Percentiles rank a stretch among this genome's conserved stretches.
These are phyloP conservation scores for Larimichthys polyactis DNA, from an alignment of 2,113 vertebrate genomes.

Conservation along the genomic window DNA sequence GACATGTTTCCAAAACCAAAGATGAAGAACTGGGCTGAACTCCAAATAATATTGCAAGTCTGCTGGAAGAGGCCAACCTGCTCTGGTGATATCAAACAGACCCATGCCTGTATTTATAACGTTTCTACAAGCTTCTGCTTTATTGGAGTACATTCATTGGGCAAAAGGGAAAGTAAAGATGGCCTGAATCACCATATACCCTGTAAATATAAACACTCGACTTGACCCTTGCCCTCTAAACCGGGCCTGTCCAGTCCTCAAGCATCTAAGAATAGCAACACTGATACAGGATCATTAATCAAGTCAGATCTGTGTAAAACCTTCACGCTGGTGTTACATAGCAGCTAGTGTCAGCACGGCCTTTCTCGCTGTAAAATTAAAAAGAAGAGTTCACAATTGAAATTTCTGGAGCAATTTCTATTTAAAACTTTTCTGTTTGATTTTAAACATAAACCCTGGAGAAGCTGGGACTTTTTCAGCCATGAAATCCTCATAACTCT, in stretches of 20 bases:
- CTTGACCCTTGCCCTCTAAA: slow-evolving; percentile 40
- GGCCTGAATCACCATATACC: slow-evolving; percentile 14
- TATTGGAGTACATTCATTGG: slow-evolving; percentile 27
- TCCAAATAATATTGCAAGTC: slow-evolving; percentile 63
- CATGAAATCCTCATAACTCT: slow-evolving; percentile 3
- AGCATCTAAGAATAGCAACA: slow-evolving; percentile 56
- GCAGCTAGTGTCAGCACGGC: not conserved
- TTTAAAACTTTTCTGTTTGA: not conserved
- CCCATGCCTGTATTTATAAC: slow-evolving; percentile 47
- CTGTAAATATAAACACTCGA: slow-evolving; percentile 29
- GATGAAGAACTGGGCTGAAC: slow-evolving; percentile 68
- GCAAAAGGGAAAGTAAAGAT: slow-evolving; percentile 17
- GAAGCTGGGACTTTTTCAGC: slow-evolving; percentile 21
- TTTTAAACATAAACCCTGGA: slow-evolving; percentile 7
- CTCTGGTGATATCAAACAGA: slow-evolving; percentile 72
- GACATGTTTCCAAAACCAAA: slow-evolving; percentile 72
- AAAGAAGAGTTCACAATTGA: not conserved
- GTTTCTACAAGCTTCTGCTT: slow-evolving; percentile 49
- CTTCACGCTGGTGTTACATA: not conserved
- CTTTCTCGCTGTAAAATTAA: not conserved
- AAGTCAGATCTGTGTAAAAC: slow-evolving; percentile 35
- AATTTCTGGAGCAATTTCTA: not conserved
- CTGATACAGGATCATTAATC: slow-evolving; percentile 40
- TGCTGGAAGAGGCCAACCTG: slow-evolving; percentile 53
- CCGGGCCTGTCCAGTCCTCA: not conserved